A percentile compares a stretch with the other conserved stretches of the same genome.
Evolutionary conservation across 2,113 vertebrate species (phyloP).

Genomic region (human (Homo sapiens)): GRCh38 chr3:126008501-126009000

Average conservation of each 20-base stretch:
- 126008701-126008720: constrained; percentile 47
- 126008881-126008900: constrained; percentile 81
- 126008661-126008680: neutral
- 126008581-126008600: neutral
- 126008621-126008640: neutral
- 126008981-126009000: neutral
- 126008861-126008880: constrained; percentile 93
- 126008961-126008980: neutral
- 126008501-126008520: no score
- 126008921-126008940: neutral
- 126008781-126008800: constrained; percentile 88
- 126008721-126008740: constrained; percentile 90
- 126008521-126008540: accelerated
- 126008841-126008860: constrained; percentile 93
- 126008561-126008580: no score
- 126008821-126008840: constrained; percentile 93
- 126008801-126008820: constrained; percentile 91
- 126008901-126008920: neutral
- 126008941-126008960: neutral
- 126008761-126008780: constrained; percentile 85
- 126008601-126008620: neutral
- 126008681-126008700: neutral
- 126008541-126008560: accelerated
- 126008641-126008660: neutral
- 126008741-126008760: constrained; percentile 91